These are phyloP conservation scores for Heteropelma amictum DNA, from an alignment of 2,888 invertebrate species.

Conservation along the genomic window DNA sequence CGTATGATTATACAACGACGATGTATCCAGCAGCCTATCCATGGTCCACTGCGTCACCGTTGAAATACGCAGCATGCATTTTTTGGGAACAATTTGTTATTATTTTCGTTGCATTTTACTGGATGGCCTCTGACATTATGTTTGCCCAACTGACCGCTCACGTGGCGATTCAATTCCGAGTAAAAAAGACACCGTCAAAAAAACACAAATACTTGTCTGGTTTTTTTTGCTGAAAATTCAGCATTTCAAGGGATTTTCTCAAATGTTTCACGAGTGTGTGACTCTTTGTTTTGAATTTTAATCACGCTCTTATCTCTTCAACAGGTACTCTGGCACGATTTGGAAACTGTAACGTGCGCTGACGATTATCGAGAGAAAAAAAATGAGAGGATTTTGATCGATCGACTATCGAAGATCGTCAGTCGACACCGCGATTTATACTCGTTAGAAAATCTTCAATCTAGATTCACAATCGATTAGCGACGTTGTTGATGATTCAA, in stretches of 20 bases:
- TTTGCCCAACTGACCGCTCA: constrained; percentile 52
- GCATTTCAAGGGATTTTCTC: no score
- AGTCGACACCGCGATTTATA: neutral
- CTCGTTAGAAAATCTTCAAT: neutral
- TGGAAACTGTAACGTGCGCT: neutral
- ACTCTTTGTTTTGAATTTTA: neutral
- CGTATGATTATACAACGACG: constrained; percentile 40
- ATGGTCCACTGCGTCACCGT: constrained; percentile 25
- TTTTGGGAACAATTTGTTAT: constrained; percentile 46
- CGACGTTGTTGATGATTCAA: no score
- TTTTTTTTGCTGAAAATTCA: no score
- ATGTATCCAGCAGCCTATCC: constrained; percentile 46
- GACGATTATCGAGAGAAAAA: neutral
- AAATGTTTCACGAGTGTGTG: no score
- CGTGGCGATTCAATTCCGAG: constrained; percentile 40
- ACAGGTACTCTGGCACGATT: neutral
- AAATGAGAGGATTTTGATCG: neutral
- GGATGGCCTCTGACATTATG: constrained; percentile 41
- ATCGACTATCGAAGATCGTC: neutral
- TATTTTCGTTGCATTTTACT: constrained; percentile 34
- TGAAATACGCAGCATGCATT: constrained; percentile 26
- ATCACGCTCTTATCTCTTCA: neutral
- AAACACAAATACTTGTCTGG: no score
- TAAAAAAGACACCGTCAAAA: neutral
- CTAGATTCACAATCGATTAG: no score